These are phyloP conservation scores for Tachina fera DNA, from an alignment of 2,888 invertebrate genomes.

Conservation along the genomic window DNA sequence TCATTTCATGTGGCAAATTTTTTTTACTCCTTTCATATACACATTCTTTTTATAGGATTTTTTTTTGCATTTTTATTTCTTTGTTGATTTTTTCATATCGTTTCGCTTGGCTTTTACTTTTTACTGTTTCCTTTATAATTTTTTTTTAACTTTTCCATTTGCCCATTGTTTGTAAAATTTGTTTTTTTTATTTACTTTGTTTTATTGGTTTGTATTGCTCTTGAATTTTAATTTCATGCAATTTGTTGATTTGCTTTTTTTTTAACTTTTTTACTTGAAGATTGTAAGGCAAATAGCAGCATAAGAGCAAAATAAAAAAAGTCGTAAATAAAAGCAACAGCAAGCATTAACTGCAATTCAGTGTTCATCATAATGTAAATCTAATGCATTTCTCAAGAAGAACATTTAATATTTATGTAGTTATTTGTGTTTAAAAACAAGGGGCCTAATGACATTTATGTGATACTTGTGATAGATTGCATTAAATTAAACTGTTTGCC, in stretches of 20 bases:
- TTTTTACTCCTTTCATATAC: conserved; percentile 29
- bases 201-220: conserved; percentile 66
- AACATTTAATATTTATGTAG: conserved; percentile 41
- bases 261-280: conserved; percentile 40
- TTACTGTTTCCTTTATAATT: conserved; percentile 18
- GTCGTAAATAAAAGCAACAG: conserved; percentile 7
- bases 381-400: conserved; percentile 46
- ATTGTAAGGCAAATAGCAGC: background rate
- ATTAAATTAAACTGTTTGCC: background rate
- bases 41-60: background rate
- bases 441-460: conserved; percentile 21
- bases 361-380: conserved; percentile 54
- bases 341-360: conserved; percentile 55
- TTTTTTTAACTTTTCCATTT: conserved; percentile 44
- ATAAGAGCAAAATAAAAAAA: background rate
- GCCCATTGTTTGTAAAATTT: conserved; percentile 36
- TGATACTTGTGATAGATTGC: background rate
- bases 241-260: conserved; percentile 70
- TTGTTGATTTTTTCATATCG: conserved; percentile 30
- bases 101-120: conserved; percentile 22
- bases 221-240: conserved; percentile 69
- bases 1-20: conserved; percentile 65
- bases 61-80: conserved; percentile 15
- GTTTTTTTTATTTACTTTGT: conserved; percentile 43
- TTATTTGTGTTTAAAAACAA: conserved; percentile 13